Evolutionary conservation across 2,797 vertebrate genomes (phyloP).

Genomic region (Thripadectes ignobilis): DNA sequence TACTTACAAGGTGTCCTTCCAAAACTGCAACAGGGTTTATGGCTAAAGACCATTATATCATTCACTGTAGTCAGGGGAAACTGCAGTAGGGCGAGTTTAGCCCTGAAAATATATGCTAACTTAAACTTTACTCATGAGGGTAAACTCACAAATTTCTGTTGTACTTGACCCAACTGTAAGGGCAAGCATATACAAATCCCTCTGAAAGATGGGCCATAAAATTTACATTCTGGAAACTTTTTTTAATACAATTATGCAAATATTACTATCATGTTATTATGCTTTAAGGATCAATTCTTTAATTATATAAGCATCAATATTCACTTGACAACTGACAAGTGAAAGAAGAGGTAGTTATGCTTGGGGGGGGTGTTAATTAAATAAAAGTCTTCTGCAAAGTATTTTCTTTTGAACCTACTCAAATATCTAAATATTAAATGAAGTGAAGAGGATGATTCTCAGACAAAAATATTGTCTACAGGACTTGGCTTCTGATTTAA

Average conservation of each 20-base stretch:
- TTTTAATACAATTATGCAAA: slow-evolving; percentile 17
- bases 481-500: not conserved
- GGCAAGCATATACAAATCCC: not conserved
- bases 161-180: slow-evolving; percentile 20
- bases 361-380: not conserved
- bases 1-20: not conserved
- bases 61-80: not conserved
- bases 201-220: not conserved
- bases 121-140: not conserved
- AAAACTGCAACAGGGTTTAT: not conserved
- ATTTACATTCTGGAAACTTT: slow-evolving; percentile 42
- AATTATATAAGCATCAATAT: not conserved
- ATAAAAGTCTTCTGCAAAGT: not conserved
- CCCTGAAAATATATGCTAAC: not conserved
- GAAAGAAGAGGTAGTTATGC: not conserved
- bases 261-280: not conserved
- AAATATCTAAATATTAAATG: not conserved
- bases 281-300: slow-evolving; percentile 37
- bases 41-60: not conserved
- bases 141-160: not conserved
- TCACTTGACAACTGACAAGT: not conserved
- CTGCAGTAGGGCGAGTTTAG: not conserved
- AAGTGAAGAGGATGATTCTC: not conserved
- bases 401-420: not conserved
- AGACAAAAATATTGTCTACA: not conserved